Evolutionary conservation across 2,797 vertebrate genomes (phyloP).

Genomic region (Poeciliopsis turneri): DNA sequence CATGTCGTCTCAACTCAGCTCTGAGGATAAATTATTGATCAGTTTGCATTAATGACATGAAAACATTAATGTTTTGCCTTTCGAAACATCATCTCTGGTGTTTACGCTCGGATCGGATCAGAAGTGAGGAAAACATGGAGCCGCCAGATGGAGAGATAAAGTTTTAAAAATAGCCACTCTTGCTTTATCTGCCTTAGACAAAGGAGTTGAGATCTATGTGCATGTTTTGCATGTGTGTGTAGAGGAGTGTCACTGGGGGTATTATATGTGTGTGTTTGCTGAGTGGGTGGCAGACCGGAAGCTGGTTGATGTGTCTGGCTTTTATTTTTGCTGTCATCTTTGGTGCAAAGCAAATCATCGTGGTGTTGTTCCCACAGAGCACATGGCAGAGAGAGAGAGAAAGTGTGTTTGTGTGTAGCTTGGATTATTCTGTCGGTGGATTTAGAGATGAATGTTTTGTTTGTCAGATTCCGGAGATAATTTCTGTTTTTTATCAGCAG

Average conservation of each 20-base stretch:
- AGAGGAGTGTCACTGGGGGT: neutral
- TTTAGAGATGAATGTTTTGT: neutral
- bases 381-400: neutral
- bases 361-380: constrained; percentile 20
- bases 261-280: constrained; percentile 11
- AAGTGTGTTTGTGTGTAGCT: neutral
- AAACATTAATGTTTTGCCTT: constrained; percentile 42
- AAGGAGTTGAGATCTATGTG: constrained; percentile 45
- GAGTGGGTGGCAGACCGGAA: constrained; percentile 48
- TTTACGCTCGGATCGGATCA: constrained; percentile 39
- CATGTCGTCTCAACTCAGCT: constrained; percentile 42
- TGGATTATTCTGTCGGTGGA: neutral
- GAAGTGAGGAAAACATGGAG: constrained; percentile 60
- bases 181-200: constrained; percentile 27
- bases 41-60: constrained; percentile 20
- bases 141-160: constrained; percentile 53
- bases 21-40: constrained; percentile 56
- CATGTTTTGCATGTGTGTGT: neutral
- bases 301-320: constrained; percentile 33
- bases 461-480: neutral
- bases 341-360: constrained; percentile 20
- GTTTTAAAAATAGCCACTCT: constrained; percentile 64
- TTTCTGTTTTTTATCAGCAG: neutral
- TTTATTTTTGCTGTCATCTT: constrained; percentile 54
- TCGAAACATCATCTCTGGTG: constrained; percentile 19